These are phyloP conservation scores for Sarcophaga peregrina DNA, from an alignment of 1,140 invertebrate species.

Conservation along the genomic window DNA sequence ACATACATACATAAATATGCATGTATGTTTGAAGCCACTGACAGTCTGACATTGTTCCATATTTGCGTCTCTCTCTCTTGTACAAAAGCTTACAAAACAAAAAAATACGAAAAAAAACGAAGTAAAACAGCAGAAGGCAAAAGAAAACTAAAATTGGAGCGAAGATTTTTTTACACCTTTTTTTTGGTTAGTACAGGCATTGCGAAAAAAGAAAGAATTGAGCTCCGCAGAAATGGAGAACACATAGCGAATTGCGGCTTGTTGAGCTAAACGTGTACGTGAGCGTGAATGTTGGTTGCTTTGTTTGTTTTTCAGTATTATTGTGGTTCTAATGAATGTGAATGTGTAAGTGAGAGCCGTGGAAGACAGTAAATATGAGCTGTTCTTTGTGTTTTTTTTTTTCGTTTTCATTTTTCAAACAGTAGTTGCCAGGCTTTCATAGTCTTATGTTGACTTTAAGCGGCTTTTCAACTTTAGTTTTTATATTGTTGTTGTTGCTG, in stretches of 20 bases:
- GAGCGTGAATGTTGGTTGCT: neutral
- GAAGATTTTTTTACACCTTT: neutral
- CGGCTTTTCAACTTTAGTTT: neutral
- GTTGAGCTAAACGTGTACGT: too few species aligned
- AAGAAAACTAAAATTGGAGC: neutral
- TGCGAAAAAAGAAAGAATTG: too few species aligned
- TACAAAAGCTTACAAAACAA: neutral
- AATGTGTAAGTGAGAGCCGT: neutral
- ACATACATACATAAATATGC: neutral
- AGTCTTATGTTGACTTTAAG: conserved; percentile 19
- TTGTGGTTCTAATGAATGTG: neutral
- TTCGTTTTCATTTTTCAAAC: neutral
- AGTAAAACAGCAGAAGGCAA: neutral
- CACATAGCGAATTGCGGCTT: too few species aligned
- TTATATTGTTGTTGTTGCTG: neutral
- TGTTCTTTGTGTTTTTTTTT: neutral
- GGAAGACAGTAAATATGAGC: too few species aligned
- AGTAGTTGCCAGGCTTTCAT: neutral
- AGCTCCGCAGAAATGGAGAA: too few species aligned
- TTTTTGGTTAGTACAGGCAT: neutral
- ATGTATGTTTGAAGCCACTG: conserved; percentile 22
- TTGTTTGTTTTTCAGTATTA: neutral
- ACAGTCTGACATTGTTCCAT: conserved; percentile 14
- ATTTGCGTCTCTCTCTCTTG: neutral
- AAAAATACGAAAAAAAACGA: neutral